Evolutionary conservation across 2,797 vertebrate genomes (phyloP).

Genomic region (Gouania willdenowi): DNA sequence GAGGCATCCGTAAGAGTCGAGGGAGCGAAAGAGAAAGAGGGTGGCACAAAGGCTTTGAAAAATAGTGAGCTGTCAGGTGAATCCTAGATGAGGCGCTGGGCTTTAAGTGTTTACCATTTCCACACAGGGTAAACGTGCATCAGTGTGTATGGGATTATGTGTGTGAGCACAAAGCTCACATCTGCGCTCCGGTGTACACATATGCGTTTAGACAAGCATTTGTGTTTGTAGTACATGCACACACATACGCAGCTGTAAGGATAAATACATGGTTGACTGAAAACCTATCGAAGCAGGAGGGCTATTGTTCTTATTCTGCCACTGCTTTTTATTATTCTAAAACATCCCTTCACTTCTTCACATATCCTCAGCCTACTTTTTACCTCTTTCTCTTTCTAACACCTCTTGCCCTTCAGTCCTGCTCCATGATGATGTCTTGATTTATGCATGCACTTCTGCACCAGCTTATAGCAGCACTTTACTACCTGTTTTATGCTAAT

Average conservation of each 20-base stretch:
- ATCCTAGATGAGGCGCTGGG: slow-evolving; percentile 29
- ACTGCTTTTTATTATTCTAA: slow-evolving; percentile 1
- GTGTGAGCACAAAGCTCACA: slow-evolving; percentile 21
- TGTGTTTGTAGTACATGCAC: not conserved
- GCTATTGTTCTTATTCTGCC: not conserved
- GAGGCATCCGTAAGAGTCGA: slow-evolving; percentile 26
- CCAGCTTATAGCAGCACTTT: slow-evolving; percentile 29
- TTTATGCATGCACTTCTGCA: slow-evolving; percentile 32
- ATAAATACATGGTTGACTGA: slow-evolving; percentile 8
- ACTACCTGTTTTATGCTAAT: slow-evolving; percentile 23
- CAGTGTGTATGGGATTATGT: slow-evolving; percentile 13
- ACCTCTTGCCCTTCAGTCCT: not conserved
- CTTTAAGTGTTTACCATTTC: slow-evolving; percentile 46
- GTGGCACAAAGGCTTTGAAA: slow-evolving; percentile 31
- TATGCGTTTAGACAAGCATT: slow-evolving; percentile 9
- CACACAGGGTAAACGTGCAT: slow-evolving; percentile 12
- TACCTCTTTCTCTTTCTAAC: slow-evolving; percentile 5
- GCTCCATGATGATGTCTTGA: slow-evolving; percentile 19
- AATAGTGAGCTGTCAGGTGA: slow-evolving; percentile 49
- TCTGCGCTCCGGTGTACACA: slow-evolving; percentile 11
- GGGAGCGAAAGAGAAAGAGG: slow-evolving; percentile 10
- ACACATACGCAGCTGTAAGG: not conserved
- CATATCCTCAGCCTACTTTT: not conserved
- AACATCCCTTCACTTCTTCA: slow-evolving; percentile 4
- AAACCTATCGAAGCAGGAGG: slow-evolving; percentile 7